Percentiles rank a stretch among this genome's conserved stretches.
These are phyloP conservation scores for Seira musarum DNA, from an alignment of 2,888 invertebrate species.

Conservation along the genomic window DNA sequence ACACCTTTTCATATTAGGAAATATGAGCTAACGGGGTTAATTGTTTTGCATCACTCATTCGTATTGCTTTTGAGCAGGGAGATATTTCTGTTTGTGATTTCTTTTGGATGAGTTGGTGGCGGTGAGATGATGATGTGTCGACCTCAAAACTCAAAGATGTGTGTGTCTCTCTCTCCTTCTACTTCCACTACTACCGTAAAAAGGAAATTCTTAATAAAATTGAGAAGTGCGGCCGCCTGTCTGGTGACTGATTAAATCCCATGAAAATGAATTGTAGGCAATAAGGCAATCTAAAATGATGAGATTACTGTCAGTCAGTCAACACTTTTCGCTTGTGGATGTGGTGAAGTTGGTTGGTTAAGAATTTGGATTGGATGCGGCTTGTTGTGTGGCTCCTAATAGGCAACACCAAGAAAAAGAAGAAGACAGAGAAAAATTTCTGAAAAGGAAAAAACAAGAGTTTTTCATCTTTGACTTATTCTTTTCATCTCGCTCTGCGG, in stretches of 20 bases:
- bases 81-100: not conserved
- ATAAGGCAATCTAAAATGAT: constrained; percentile 45
- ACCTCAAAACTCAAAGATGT: constrained; percentile 20
- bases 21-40: constrained; percentile 33
- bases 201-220: too few relatives aligned
- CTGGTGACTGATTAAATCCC: constrained; percentile 39
- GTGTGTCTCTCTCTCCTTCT: too few relatives aligned
- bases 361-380: too few relatives aligned
- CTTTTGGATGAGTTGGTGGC: too few relatives aligned
- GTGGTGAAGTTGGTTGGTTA: too few relatives aligned
- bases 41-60: constrained; percentile 20
- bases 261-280: constrained; percentile 45
- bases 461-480: too few relatives aligned
- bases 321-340: constrained; percentile 21
- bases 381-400: too few relatives aligned
- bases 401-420: too few relatives aligned
- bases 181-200: not conserved
- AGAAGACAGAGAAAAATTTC: constrained; percentile 18
- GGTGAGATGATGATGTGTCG: constrained; percentile 2
- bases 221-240: constrained; percentile 19
- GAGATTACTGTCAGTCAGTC: constrained; percentile 49
- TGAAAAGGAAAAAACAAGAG: not conserved
- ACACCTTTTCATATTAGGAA: not conserved
- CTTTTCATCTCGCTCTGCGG: too few relatives aligned
- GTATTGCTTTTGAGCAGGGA: not conserved